phyloP scores from a whole-genome alignment of 37 sponge, comb jelly and placozoan species.

The Corticium candelabrum region DNA sequence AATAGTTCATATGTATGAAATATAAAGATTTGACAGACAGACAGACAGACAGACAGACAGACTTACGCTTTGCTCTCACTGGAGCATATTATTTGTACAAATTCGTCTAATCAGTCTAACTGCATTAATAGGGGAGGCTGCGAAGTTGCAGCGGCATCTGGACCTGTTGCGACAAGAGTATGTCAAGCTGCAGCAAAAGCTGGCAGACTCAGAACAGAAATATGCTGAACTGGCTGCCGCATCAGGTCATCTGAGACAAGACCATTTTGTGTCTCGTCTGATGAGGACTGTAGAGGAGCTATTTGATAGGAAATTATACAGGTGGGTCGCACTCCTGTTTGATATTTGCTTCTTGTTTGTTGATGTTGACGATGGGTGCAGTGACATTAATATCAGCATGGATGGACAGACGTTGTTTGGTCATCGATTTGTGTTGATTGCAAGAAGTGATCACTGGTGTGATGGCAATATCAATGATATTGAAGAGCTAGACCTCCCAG shows the following conservation, averaged over 20 bases:
- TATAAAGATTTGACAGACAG: no score
- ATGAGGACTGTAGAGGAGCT: slow-evolving; percentile 46
- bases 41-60: no score
- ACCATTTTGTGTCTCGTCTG: slow-evolving; percentile 60
- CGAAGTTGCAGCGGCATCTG: slow-evolving; percentile 78
- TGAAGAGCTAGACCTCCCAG: not conserved
- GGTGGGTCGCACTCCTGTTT: slow-evolving; percentile 5
- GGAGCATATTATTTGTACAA: no score
- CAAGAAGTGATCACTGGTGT: slow-evolving; percentile 60
- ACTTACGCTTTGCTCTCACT: no score
- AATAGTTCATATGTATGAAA: no score
- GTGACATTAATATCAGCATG: slow-evolving; percentile 62
- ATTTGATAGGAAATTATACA: slow-evolving; percentile 46
- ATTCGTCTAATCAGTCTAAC: no score
- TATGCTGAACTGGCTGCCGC: slow-evolving; percentile 50
- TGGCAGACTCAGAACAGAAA: slow-evolving; percentile 68
- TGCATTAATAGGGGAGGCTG: no score
- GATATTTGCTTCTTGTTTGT: not conserved
- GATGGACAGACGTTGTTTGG: slow-evolving; percentile 41
- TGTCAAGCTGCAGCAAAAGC: slow-evolving; percentile 69
- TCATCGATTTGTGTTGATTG: slow-evolving; percentile 60
- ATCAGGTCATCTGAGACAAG: slow-evolving; percentile 29
- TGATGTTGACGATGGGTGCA: slow-evolving; percentile 6
- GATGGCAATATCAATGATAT: slow-evolving; percentile 34
- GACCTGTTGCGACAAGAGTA: slow-evolving; percentile 82